Conservation (phyloP, 2,888 invertebrate species). For the Drosophila atroscutellata region DNA sequence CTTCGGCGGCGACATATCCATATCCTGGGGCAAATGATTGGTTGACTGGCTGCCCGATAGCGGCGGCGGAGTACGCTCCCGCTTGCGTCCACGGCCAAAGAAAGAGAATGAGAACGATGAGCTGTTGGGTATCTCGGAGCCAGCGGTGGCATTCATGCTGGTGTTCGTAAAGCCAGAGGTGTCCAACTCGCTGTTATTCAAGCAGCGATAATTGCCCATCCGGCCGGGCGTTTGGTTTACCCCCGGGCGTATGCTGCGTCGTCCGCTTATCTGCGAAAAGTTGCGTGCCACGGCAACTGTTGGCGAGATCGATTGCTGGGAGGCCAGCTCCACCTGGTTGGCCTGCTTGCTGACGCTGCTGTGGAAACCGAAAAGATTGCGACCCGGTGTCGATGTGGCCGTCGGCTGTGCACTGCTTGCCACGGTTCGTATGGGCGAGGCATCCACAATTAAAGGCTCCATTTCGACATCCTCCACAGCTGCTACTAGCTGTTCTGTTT, state of each 20-base stretch:
- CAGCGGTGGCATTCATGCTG: constrained; percentile 84
- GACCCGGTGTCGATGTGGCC: constrained; percentile 83
- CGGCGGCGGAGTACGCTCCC: constrained; percentile 80
- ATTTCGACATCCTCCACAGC: constrained; percentile 77
- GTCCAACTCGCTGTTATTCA: constrained; percentile 81
- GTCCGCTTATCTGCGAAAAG: constrained; percentile 81
- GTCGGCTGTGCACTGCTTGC: constrained; percentile 47
- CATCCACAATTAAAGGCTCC: constrained; percentile 72
- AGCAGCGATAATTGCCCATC: constrained; percentile 79
- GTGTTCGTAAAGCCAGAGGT: constrained; percentile 76
- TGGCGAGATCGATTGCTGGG: constrained; percentile 61
- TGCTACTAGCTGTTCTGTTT: background rate
- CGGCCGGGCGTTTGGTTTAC: constrained; percentile 72
- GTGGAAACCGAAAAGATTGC: constrained; percentile 66
- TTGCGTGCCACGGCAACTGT: constrained; percentile 57
- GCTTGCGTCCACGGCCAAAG: constrained; percentile 83
- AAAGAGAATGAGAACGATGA: constrained; percentile 82
- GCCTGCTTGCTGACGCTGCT: constrained; percentile 60
- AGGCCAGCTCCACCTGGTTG: constrained; percentile 67
- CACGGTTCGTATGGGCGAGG: constrained; percentile 66
- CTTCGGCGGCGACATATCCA: constrained; percentile 82
- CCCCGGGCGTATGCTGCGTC: constrained; percentile 81
- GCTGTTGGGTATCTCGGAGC: constrained; percentile 83
- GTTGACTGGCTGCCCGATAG: constrained; percentile 62
- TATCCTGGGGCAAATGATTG: constrained; percentile 74